These are phyloP conservation scores for Serrognathus titanus DNA, from an alignment of 2,888 invertebrate genomes.

Conservation along the genomic window DNA sequence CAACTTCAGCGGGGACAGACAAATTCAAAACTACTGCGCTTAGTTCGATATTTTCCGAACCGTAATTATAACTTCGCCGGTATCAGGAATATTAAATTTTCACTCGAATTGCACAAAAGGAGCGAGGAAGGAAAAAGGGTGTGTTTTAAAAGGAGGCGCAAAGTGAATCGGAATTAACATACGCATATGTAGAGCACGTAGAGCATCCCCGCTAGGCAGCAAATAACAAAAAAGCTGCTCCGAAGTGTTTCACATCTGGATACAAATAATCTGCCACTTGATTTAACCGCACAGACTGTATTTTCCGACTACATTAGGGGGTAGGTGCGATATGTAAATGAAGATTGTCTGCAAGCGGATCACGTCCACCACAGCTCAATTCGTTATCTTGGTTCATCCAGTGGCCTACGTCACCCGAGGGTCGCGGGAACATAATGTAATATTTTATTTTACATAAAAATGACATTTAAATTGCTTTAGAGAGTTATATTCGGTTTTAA, in stretches of 20 bases:
- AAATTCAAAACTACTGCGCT: no score
- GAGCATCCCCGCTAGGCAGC: no score
- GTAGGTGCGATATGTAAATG: conserved; percentile 16
- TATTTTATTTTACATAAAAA: conserved; percentile 29
- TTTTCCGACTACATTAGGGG: conserved; percentile 1
- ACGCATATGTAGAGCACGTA: no score
- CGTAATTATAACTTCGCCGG: no score
- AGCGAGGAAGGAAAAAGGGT: no score
- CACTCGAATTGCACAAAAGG: no score
- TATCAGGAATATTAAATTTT: no score
- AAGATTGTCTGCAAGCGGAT: conserved; percentile 20
- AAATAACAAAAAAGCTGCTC: no score
- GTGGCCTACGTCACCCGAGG: conserved; percentile 26
- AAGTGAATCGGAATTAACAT: no score
- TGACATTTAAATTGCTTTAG: conserved; percentile 34
- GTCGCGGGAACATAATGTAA: conserved; percentile 21
- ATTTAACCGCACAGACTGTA: background rate
- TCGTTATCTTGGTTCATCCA: conserved; percentile 33
- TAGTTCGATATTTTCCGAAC: no score
- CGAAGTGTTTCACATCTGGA: background rate
- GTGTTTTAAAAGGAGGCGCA: no score
- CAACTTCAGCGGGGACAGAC: no score
- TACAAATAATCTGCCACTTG: background rate
- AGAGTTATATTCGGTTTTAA: conserved; percentile 21
- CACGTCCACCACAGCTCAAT: conserved; percentile 35